Evolutionary conservation across 2,888 invertebrate genomes (phyloP).

Genomic region (Notodonta dromedarius): DNA sequence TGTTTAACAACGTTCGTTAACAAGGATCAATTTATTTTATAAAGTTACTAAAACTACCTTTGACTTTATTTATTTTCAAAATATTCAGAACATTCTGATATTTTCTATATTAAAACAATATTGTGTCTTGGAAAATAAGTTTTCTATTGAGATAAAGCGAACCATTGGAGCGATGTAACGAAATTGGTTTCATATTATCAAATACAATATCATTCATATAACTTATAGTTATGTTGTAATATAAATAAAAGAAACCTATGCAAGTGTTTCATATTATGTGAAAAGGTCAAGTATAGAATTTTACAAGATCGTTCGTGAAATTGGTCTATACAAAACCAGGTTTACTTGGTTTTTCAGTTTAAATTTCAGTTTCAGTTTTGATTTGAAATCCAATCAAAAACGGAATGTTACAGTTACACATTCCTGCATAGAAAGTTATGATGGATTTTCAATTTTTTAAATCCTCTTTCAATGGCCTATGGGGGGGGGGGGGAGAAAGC

Average conservation of each 20-base stretch:
- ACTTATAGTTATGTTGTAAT: too few relatives aligned
- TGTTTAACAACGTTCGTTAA: neutral
- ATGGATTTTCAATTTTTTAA: neutral
- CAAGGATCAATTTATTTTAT: neutral
- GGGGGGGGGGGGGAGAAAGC: neutral
- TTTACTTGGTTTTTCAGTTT: too few relatives aligned
- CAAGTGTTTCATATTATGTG: too few relatives aligned
- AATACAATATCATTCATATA: too few relatives aligned
- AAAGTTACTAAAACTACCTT: neutral
- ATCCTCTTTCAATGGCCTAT: neutral
- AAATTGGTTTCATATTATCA: too few relatives aligned
- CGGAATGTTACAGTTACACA: neutral
- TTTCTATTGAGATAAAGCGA: neutral
- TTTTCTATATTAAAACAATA: neutral
- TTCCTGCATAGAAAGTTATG: neutral
- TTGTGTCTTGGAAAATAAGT: neutral
- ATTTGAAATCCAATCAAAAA: too few relatives aligned
- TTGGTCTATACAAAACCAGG: too few relatives aligned
- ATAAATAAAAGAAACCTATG: too few relatives aligned
- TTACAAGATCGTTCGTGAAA: too few relatives aligned
- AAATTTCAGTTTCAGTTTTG: too few relatives aligned
- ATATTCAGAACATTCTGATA: too few relatives aligned
- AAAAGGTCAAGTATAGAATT: too few relatives aligned
- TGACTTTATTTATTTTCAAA: neutral
- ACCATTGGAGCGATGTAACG: neutral